Conservation (phyloP, 2,888 invertebrate genomes). For the Amphiduros pacificus region DNA sequence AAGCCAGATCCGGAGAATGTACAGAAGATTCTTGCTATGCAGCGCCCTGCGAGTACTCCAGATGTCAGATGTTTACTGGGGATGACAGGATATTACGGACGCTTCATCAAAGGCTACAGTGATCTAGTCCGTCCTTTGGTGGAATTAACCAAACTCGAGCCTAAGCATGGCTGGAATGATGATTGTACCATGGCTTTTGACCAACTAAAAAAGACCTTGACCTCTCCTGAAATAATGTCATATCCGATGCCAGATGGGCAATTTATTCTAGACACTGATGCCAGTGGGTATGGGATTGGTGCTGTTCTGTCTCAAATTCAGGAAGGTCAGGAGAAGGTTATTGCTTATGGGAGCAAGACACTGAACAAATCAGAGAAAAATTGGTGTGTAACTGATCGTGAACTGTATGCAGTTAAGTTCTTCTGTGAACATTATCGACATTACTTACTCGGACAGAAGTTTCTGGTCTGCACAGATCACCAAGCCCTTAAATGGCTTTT, state of each 20-base stretch:
- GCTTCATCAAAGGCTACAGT: too few species aligned
- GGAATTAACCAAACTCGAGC: too few species aligned
- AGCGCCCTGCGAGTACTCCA: too few species aligned
- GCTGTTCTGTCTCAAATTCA: constrained; percentile 23
- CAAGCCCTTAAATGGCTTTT: not conserved
- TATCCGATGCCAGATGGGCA: constrained; percentile 2
- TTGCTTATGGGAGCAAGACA: constrained; percentile 21
- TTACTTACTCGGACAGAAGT: not conserved
- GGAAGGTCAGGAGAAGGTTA: constrained; percentile 17
- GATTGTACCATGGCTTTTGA: constrained; percentile 16
- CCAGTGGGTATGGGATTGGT: constrained; percentile 21
- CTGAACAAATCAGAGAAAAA: constrained; percentile 14
- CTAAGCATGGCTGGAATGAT: not conserved
- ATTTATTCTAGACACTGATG: constrained; percentile 24
- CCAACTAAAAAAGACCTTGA: constrained; percentile 15
- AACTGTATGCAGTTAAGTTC: not conserved
- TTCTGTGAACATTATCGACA: not conserved
- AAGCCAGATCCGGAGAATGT: constrained; percentile 1
- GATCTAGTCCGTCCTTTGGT: too few species aligned
- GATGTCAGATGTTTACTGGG: too few species aligned
- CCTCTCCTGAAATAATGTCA: constrained; percentile 16
- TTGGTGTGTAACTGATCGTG: not conserved
- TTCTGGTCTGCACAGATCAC: not conserved
- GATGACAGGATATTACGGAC: too few species aligned
- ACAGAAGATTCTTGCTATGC: constrained; percentile 18